These are phyloP conservation scores for Conus ventricosus DNA, from an alignment of 1,140 invertebrate species.

Conservation along the genomic window DNA sequence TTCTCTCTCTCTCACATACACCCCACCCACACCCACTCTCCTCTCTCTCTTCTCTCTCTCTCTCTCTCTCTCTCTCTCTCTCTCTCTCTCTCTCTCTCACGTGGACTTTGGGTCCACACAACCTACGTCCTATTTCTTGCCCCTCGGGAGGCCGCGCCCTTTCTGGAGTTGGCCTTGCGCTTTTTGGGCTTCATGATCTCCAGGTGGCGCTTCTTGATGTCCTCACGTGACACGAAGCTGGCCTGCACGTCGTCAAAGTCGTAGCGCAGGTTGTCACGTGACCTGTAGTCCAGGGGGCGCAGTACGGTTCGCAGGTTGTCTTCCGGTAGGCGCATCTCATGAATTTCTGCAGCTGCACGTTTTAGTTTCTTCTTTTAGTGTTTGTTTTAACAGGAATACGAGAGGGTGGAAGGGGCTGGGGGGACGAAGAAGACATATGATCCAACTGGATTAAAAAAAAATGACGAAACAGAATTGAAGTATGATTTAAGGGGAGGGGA, in stretches of 20 bases:
- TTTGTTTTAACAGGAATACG: too few species aligned
- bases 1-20: too few species aligned
- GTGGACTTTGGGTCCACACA: too few species aligned
- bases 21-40: too few species aligned
- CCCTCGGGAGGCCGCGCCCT: neutral
- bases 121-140: neutral
- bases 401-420: neutral
- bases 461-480: too few species aligned
- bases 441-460: too few species aligned
- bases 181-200: conserved; percentile 50
- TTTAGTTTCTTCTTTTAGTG: too few species aligned
- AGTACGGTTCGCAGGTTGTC: conserved; percentile 23
- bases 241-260: conserved; percentile 29
- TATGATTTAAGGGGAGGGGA: too few species aligned
- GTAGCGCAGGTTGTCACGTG: conserved; percentile 23
- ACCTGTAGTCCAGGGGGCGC: conserved; percentile 27
- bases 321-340: conserved; percentile 37
- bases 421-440: neutral
- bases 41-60: too few species aligned
- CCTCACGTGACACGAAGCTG: conserved; percentile 18
- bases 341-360: conserved; percentile 36
- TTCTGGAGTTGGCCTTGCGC: conserved; percentile 1
- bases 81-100: too few species aligned
- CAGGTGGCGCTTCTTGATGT: conserved; percentile 44
- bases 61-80: too few species aligned